phyloP scores from a whole-genome alignment of 2,797 vertebrate genomes.

The Eurystomus glaucurus region DNA sequence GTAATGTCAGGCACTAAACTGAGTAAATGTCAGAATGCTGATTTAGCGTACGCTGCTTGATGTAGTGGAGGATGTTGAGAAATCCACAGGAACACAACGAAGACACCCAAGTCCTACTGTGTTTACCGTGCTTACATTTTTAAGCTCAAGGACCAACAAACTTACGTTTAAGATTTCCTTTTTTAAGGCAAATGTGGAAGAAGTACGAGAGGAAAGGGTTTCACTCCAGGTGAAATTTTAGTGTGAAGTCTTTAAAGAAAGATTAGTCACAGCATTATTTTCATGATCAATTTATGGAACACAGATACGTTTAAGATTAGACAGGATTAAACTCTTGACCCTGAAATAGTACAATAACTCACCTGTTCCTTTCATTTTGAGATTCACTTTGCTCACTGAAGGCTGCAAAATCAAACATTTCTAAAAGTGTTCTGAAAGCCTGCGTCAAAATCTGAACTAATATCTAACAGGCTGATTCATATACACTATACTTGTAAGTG shows the following conservation, averaged over 20 bases:
- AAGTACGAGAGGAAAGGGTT: neutral
- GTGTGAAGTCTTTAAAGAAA: neutral
- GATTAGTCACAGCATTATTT: neutral
- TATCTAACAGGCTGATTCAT: neutral
- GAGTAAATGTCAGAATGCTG: neutral
- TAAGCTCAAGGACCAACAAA: neutral
- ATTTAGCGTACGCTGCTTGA: accelerated
- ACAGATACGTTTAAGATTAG: neutral
- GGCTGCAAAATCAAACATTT: neutral
- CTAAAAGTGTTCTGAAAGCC: neutral
- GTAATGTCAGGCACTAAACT: neutral
- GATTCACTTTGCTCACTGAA: neutral
- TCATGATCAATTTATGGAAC: neutral
- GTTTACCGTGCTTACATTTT: neutral
- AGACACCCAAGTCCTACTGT: neutral
- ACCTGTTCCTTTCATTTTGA: neutral
- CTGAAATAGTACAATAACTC: neutral
- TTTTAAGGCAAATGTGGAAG: neutral
- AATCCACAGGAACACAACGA: neutral
- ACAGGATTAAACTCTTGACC: neutral
- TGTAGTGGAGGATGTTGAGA: neutral
- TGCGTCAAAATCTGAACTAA: neutral
- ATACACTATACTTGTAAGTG: neutral
- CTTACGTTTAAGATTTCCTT: neutral
- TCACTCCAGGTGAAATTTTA: neutral